phyloP scores from a whole-genome alignment of 1,140 invertebrate species.

The Ips nitidus region DNA sequence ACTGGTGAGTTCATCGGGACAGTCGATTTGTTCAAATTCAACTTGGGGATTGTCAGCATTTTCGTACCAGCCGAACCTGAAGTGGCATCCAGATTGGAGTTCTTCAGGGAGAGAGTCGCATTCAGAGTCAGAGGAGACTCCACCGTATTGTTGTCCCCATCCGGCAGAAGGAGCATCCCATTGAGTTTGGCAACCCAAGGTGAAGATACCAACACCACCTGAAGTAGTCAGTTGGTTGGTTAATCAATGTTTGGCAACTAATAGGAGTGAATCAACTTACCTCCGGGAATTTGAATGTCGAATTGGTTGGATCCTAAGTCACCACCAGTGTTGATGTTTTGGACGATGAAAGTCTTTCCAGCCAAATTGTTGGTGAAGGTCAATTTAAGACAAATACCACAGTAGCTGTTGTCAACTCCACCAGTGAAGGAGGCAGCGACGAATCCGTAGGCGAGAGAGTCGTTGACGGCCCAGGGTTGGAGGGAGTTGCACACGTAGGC shows the following conservation, averaged over 20 bases:
- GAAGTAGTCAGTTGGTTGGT: conserved; percentile 5
- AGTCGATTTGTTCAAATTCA: conserved; percentile 33
- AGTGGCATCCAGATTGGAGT: conserved; percentile 31
- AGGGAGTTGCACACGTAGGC: conserved; percentile 33
- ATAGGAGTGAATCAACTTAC: neutral
- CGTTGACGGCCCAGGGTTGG: conserved; percentile 26
- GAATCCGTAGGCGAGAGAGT: conserved; percentile 31
- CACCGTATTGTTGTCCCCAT: conserved; percentile 35
- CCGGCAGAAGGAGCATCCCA: conserved; percentile 31
- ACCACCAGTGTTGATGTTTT: conserved; percentile 29
- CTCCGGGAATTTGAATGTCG: conserved; percentile 36
- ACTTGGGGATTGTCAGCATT: conserved; percentile 36
- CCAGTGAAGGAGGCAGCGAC: conserved; percentile 36
- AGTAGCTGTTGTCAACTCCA: conserved; percentile 23
- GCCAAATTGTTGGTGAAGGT: conserved; percentile 15
- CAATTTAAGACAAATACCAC: conserved; percentile 32
- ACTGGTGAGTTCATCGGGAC: conserved; percentile 24
- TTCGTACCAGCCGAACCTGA: conserved; percentile 31
- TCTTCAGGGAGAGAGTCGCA: conserved; percentile 26
- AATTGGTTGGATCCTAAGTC: conserved; percentile 33
- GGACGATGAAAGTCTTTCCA: conserved; percentile 33
- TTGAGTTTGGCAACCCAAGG: conserved; percentile 28
- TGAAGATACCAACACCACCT: conserved; percentile 36
- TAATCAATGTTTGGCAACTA: neutral
- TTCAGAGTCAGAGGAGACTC: conserved; percentile 18